Evolutionary conservation across 2,888 invertebrate genomes (phyloP).

Genomic region (Poecilus cupreus): DNA sequence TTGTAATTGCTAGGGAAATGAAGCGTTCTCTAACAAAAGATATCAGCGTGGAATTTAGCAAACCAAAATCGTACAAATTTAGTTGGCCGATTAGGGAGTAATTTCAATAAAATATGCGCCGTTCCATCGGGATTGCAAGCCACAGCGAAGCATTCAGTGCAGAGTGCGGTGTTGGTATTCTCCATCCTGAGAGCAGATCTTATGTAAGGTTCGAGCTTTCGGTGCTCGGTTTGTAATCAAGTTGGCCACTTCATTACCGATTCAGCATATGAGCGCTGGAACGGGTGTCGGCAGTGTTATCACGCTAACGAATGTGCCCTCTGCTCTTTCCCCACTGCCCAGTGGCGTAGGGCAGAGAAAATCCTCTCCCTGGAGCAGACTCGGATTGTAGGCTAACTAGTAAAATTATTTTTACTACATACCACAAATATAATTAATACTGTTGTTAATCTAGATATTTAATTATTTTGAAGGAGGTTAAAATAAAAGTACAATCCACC

Average conservation of each 20-base stretch:
- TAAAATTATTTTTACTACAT: too few relatives aligned
- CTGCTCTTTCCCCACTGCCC: neutral
- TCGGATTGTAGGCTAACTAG: too few relatives aligned
- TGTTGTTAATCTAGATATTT: too few relatives aligned
- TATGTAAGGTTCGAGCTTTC: neutral
- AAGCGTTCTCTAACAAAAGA: neutral
- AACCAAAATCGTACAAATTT: neutral
- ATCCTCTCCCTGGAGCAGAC: neutral
- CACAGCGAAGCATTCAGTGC: neutral
- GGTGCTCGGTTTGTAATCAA: constrained; percentile 21
- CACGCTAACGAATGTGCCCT: constrained; percentile 14
- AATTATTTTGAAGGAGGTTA: too few relatives aligned
- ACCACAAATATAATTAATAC: too few relatives aligned
- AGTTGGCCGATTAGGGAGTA: neutral
- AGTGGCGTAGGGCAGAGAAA: neutral
- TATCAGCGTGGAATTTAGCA: neutral
- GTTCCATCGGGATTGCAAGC: neutral
- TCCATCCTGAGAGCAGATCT: neutral
- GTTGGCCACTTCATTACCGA: constrained; percentile 35
- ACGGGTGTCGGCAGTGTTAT: neutral
- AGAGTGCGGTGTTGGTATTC: neutral
- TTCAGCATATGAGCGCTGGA: constrained; percentile 30
- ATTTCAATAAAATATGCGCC: constrained; percentile 25
- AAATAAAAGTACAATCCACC: too few relatives aligned
- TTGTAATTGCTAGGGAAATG: too few relatives aligned